Evolutionary conservation across 2,888 invertebrate species (phyloP).

Genomic region (Hipparchia sbordonii): DNA sequence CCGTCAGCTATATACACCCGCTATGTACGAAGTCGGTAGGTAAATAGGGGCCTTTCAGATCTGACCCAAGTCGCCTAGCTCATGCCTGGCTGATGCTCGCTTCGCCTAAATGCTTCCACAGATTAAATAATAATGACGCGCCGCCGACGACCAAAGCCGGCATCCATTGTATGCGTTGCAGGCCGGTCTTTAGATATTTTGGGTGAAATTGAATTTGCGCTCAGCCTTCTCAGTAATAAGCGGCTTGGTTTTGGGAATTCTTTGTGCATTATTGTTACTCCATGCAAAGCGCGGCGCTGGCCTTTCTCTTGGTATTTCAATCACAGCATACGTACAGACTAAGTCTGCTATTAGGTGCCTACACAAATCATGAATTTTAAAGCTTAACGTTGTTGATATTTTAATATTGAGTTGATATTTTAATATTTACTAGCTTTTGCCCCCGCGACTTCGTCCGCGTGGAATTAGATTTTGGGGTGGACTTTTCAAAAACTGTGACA

Average conservation of each 20-base stretch:
- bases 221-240: conserved; percentile 34
- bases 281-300: conserved; percentile 7
- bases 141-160: conserved; percentile 37
- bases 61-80: conserved; percentile 54
- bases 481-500: no score
- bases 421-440: no score
- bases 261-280: conserved; percentile 19
- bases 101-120: conserved; percentile 46
- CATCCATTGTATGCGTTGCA: conserved; percentile 39
- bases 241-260: conserved; percentile 23
- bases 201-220: conserved; percentile 36
- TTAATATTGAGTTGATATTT: no score
- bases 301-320: conserved; percentile 7
- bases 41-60: conserved; percentile 72
- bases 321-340: neutral
- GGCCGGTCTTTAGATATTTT: conserved; percentile 37
- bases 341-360: no score
- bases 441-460: no score
- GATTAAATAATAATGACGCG: conserved; percentile 47
- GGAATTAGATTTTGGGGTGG: no score
- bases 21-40: conserved; percentile 55
- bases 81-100: conserved; percentile 42
- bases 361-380: no score
- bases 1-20: conserved; percentile 54
- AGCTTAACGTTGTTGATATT: no score